Conservation (phyloP, 23 tunicate species). For the Oikopleura albicans region DNA sequence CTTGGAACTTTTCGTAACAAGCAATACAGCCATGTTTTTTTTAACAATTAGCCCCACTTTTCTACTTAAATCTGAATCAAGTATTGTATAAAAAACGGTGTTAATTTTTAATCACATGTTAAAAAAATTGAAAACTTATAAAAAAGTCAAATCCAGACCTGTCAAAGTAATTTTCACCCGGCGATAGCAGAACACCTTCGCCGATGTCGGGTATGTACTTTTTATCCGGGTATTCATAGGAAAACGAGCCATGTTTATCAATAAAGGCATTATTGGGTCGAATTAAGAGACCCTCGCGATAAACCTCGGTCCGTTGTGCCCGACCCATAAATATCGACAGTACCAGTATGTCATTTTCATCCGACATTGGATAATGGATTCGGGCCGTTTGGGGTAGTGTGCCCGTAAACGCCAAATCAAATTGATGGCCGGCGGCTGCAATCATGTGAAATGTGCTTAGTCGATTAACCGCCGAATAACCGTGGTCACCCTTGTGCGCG, state of each 20-base stretch:
- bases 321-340: not conserved
- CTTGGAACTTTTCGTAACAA: no score
- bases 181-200: not conserved
- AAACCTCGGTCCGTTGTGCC: not conserved
- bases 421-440: slow-evolving; percentile 37
- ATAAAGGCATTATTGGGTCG: not conserved
- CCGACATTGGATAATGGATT: not conserved
- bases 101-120: no score
- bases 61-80: no score
- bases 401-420: slow-evolving; percentile 21
- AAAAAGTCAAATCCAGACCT: no score
- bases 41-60: no score
- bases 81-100: no score
- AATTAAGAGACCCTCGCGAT: not conserved
- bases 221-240: not conserved
- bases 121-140: no score
- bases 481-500: slow-evolving; percentile 80
- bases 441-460: slow-evolving; percentile 53
- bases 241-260: not conserved
- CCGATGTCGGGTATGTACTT: not conserved
- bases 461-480: slow-evolving; percentile 75
- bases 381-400: not conserved
- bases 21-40: no score
- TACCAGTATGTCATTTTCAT: not conserved
- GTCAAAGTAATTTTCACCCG: not conserved